Conservation (phyloP, 2,888 invertebrate genomes). For the Rhingia campestris region DNA sequence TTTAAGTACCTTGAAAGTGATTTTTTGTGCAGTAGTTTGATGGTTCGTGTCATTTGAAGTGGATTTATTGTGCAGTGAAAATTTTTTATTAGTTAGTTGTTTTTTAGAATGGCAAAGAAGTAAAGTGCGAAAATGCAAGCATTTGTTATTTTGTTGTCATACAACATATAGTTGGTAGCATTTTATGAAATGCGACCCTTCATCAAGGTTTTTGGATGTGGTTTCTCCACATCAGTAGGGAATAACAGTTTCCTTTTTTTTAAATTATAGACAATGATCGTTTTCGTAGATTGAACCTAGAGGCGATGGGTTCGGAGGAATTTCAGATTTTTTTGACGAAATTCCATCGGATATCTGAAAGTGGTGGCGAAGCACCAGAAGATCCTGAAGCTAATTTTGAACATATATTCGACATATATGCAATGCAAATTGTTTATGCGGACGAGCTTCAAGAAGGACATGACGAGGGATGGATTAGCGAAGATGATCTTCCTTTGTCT, state of each 20-base stretch:
- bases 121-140: neutral
- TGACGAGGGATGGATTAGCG: slow-evolving; percentile 8
- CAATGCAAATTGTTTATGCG: neutral
- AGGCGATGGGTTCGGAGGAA: slow-evolving; percentile 5
- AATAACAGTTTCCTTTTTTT: neutral
- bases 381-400: slow-evolving; percentile 9
- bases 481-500: slow-evolving; percentile 3
- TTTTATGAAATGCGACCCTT: slow-evolving; percentile 12
- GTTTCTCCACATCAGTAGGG: slow-evolving; percentile 17
- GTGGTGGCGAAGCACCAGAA: slow-evolving; percentile 2
- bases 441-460: slow-evolving; percentile 13
- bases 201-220: slow-evolving; percentile 12
- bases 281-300: neutral
- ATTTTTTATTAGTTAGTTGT: too few relatives aligned
- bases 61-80: too few relatives aligned
- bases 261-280: neutral
- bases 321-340: neutral
- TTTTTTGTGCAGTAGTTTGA: too few relatives aligned
- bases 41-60: too few relatives aligned
- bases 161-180: slow-evolving; percentile 5
- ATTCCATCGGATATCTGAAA: neutral
- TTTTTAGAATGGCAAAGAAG: too few relatives aligned
- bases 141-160: neutral
- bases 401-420: too few relatives aligned
- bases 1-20: too few relatives aligned